These are phyloP conservation scores for Hybognathus amarus DNA, from an alignment of 2,797 vertebrate genomes.

Conservation along the genomic window DNA sequence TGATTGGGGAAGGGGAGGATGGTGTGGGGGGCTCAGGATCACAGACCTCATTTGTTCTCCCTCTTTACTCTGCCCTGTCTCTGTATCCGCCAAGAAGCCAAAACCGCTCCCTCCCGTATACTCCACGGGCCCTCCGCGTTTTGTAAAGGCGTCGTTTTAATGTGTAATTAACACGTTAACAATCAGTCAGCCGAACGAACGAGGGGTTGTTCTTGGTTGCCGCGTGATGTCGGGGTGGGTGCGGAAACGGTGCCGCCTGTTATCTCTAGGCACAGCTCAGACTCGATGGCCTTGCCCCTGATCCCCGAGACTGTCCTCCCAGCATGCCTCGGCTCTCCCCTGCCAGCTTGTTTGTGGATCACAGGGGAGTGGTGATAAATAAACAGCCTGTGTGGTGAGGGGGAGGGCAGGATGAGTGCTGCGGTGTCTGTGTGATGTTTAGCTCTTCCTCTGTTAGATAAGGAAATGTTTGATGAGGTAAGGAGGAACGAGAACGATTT, in stretches of 20 bases:
- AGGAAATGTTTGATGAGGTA: constrained; percentile 84
- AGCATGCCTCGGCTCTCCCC: constrained; percentile 59
- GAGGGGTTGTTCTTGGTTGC: constrained; percentile 11
- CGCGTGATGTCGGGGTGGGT: background rate
- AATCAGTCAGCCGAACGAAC: background rate
- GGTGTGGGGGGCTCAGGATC: constrained; percentile 73
- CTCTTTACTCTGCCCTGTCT: constrained; percentile 87
- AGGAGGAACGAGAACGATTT: constrained; percentile 80
- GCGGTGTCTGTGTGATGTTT: constrained; percentile 75
- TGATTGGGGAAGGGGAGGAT: constrained; percentile 74
- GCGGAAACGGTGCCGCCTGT: background rate
- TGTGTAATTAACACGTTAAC: constrained; percentile 47
- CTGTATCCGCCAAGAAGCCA: constrained; percentile 82
- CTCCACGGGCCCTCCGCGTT: constrained; percentile 36
- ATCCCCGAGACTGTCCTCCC: constrained; percentile 53
- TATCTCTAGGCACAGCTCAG: constrained; percentile 38
- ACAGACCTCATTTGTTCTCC: constrained; percentile 87
- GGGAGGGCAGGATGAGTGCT: constrained; percentile 11
- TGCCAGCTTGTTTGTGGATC: constrained; percentile 74
- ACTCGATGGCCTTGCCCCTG: constrained; percentile 27
- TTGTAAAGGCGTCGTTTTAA: constrained; percentile 42
- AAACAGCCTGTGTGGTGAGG: constrained; percentile 70
- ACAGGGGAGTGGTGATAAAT: constrained; percentile 73
- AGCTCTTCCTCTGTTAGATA: constrained; percentile 81
- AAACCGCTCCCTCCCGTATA: constrained; percentile 48